Base-by-base conservation (phyloP, 2,113 vertebrate genomes). In the Labeo rohita region DNA sequence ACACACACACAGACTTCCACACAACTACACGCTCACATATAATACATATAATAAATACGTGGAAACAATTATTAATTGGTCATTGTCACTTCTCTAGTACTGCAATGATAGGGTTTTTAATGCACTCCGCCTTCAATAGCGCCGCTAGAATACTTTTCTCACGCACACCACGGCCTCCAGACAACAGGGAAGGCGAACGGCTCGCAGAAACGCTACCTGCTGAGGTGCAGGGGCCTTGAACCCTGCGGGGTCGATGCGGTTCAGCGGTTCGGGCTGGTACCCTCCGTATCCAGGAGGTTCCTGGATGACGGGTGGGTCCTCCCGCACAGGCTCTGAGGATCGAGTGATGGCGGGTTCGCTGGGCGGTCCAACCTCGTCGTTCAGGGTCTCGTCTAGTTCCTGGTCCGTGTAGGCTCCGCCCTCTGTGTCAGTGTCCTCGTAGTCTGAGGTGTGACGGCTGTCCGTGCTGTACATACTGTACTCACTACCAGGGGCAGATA, bases 401-500 rank as follows among this genome's bases (percentile, higher is more conserved):
- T 99, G 98, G 94, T 99, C 98, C 16, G 98, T 99, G 88, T 99
- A 99, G 93, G 98, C 97, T 85, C 98, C 98, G 0, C 98, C 98
- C 96, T 99, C 98, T 2, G 98, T 99, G 92, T 99, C 98, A n/a
- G 98, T 99, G 93, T 99, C 98, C 91, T 99, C 98, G 15, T 99
- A 99, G 93, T 99, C 98, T 65, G 98, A 99, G 16, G 98, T 99
- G 95, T 99, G 98, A 88, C 98, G 96, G 92, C 98, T 99, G 94
- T 99, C 98, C 76, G 98, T 99, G 95, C 98, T 99, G 96, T 99
- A 99, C 98, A 99, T 99, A 88, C 98, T 99, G 95, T 99, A 99
- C 92, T 99, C 98, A 89, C 98, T 99, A 92, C 98, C 98, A 43
- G 98, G 98, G 73, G 98, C 98, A 6, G 98, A 99, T 93, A 99